Conservation (phyloP, 2,113 vertebrate species). For the Spea multiplicata region DNA sequence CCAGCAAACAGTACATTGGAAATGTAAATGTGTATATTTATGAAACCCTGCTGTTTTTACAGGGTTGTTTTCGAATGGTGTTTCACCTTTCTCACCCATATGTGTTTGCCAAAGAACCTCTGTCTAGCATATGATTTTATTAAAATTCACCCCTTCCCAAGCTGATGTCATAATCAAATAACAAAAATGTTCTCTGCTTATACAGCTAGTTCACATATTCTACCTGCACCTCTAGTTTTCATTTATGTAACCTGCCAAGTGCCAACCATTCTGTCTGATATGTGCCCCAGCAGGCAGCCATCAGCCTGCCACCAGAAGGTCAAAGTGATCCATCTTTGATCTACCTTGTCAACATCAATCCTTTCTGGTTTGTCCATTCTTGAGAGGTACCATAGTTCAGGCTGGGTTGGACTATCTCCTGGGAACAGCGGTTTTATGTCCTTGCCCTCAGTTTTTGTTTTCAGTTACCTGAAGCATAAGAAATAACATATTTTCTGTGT, state of each 20-base stretch:
- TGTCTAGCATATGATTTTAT: slow-evolving; percentile 31
- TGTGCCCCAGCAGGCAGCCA: slow-evolving; percentile 49
- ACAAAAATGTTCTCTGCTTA: slow-evolving; percentile 34
- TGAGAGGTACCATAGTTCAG: slow-evolving; percentile 45
- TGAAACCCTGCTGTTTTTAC: too few relatives aligned
- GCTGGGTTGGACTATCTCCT: slow-evolving; percentile 28
- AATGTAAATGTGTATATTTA: too few relatives aligned
- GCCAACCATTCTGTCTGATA: slow-evolving; percentile 41
- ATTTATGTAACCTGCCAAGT: slow-evolving; percentile 49
- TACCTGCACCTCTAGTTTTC: slow-evolving; percentile 48
- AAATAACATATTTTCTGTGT: slow-evolving; percentile 30
- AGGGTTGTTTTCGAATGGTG: slow-evolving; percentile 15
- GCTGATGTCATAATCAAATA: slow-evolving; percentile 40
- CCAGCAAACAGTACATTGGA: too few relatives aligned
- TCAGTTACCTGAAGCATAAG: slow-evolving; percentile 37
- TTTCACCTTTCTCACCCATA: slow-evolving; percentile 34
- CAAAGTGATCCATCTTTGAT: slow-evolving; percentile 49
- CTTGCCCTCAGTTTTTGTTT: slow-evolving; percentile 36
- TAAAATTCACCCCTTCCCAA: slow-evolving; percentile 37
- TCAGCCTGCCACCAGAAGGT: slow-evolving; percentile 49
- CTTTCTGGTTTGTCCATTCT: slow-evolving; percentile 47
- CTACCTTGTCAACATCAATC: slow-evolving; percentile 49
- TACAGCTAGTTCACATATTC: slow-evolving; percentile 38
- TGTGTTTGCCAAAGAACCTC: slow-evolving; percentile 28
- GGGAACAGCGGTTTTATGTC: slow-evolving; percentile 44